phyloP scores from a whole-genome alignment of 1,140 invertebrate species.

The Spodoptera litura region DNA sequence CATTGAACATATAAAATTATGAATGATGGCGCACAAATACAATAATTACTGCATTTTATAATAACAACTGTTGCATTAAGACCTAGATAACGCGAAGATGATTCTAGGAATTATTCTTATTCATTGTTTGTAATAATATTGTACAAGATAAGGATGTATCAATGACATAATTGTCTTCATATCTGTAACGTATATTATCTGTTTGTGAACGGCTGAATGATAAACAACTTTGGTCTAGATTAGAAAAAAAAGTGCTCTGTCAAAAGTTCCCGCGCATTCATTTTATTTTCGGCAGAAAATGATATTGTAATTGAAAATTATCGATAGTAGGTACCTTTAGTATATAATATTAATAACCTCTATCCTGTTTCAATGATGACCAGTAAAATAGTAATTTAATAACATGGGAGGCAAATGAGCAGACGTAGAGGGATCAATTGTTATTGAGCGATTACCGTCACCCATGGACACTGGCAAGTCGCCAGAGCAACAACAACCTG shows the following conservation, averaged over 20 bases:
- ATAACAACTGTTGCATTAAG: constrained; percentile 27
- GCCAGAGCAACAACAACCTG: no score
- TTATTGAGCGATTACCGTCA: no score
- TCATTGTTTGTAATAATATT: constrained; percentile 17
- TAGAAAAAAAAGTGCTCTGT: constrained; percentile 10
- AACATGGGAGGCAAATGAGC: no score
- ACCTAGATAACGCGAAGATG: constrained; percentile 19
- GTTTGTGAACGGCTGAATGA: not conserved
- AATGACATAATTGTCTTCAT: constrained; percentile 13
- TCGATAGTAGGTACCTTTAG: no score
- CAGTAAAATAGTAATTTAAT: no score
- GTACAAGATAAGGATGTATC: not conserved
- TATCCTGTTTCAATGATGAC: no score
- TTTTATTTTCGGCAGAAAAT: not conserved
- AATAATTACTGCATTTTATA: constrained; percentile 7
- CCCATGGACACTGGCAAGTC: no score
- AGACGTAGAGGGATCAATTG: no score
- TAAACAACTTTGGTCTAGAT: not conserved
- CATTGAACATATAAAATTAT: constrained; percentile 24
- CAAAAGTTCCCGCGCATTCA: not conserved
- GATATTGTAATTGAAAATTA: no score
- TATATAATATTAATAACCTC: no score
- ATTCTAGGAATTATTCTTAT: constrained; percentile 35
- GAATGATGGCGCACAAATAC: constrained; percentile 33
- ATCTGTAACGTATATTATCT: not conserved